These are phyloP conservation scores for Drosophila hydei DNA, from an alignment of 1,140 invertebrate species.

Conservation along the genomic window DNA sequence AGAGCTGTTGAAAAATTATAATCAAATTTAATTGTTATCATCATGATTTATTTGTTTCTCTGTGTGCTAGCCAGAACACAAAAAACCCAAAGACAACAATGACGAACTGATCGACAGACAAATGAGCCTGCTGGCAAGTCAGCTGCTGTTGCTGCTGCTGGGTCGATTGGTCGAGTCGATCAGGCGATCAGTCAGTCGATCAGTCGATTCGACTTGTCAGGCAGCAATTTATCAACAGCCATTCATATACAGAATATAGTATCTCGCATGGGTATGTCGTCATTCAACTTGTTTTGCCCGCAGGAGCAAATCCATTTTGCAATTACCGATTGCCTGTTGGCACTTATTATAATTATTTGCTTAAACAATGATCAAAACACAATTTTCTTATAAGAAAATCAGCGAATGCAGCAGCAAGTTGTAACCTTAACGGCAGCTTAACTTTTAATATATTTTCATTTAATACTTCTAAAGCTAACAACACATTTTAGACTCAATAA, in stretches of 20 bases:
- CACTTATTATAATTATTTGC: slow-evolving; percentile 68
- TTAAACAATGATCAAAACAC: slow-evolving; percentile 34
- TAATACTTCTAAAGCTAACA: no score
- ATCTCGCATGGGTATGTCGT: slow-evolving; percentile 47
- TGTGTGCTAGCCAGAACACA: slow-evolving; percentile 55
- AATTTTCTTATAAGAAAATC: slow-evolving; percentile 39
- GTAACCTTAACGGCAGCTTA: background rate
- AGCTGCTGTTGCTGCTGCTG: slow-evolving; percentile 8
- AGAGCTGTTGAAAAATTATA: slow-evolving; percentile 59
- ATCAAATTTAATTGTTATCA: slow-evolving; percentile 82
- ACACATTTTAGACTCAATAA: no score
- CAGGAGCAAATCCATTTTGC: slow-evolving; percentile 70
- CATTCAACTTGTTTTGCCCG: slow-evolving; percentile 68
- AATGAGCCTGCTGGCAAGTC: slow-evolving; percentile 49
- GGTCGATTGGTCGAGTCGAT: slow-evolving; percentile 7
- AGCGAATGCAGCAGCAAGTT: slow-evolving; percentile 26
- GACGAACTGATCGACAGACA: slow-evolving; percentile 57
- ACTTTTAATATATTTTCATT: no score
- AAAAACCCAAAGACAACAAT: slow-evolving; percentile 55
- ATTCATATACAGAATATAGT: slow-evolving; percentile 20
- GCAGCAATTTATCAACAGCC: slow-evolving; percentile 43
- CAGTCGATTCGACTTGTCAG: slow-evolving; percentile 52
- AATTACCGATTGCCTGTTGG: slow-evolving; percentile 60
- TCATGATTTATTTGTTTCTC: slow-evolving; percentile 69
- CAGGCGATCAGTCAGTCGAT: slow-evolving; percentile 18